A percentile compares a stretch with the other conserved stretches of the same genome.
Evolutionary conservation across 2,888 invertebrate species (phyloP).

Genomic region (Phortica okadai): DNA sequence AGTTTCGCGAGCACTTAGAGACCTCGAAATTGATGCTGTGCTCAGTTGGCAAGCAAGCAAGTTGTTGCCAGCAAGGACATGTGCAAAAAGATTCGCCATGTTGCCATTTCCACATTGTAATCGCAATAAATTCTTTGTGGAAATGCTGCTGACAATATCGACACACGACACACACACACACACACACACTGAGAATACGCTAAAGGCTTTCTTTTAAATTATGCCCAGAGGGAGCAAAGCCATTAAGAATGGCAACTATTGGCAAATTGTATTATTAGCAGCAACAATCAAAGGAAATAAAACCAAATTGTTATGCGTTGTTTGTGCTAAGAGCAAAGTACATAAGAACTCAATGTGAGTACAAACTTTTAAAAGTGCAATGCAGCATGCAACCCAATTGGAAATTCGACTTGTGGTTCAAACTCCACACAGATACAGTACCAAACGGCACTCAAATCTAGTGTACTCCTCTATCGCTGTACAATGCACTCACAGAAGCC

Average conservation of each 20-base stretch:
- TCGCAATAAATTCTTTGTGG: not conserved
- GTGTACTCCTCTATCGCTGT: too few species aligned
- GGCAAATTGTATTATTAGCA: constrained; percentile 22
- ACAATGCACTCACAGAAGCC: too few species aligned
- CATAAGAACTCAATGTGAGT: constrained; percentile 4
- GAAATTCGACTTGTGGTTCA: not conserved
- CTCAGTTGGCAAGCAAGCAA: not conserved
- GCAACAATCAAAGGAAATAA: constrained; percentile 18
- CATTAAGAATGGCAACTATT: not conserved
- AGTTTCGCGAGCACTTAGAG: not conserved
- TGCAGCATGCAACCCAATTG: not conserved
- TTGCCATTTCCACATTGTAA: not conserved
- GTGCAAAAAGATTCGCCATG: not conserved
- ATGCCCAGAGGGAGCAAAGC: not conserved
- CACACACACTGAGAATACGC: not conserved
- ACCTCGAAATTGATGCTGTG: constrained; percentile 11
- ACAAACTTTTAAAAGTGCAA: not conserved
- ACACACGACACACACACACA: not conserved
- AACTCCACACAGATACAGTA: too few species aligned
- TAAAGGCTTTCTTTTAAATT: not conserved
- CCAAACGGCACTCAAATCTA: too few species aligned
- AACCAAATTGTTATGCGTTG: constrained; percentile 18
- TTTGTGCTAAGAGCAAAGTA: not conserved
- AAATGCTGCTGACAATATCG: not conserved
- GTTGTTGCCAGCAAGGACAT: not conserved